A percentile compares a stretch with the other conserved stretches of the same genome.
Conservation (phyloP, 1,140 invertebrate species). For the Pogonomyrmex barbatus region DNA sequence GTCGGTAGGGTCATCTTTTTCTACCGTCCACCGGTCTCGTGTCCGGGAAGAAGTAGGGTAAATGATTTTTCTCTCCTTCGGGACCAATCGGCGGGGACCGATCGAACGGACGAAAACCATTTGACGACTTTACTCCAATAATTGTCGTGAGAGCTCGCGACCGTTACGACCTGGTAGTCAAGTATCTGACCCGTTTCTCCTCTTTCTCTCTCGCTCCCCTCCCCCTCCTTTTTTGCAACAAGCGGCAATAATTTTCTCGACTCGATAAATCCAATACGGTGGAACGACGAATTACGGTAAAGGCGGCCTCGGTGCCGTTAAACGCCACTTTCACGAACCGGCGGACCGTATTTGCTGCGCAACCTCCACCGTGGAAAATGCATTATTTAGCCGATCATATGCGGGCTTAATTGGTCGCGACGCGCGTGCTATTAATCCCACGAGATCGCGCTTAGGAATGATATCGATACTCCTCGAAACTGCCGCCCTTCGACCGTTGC, state of each 20-base stretch:
- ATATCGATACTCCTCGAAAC: slow-evolving; percentile 48
- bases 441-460: slow-evolving; percentile 38
- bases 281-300: slow-evolving; percentile 38
- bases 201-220: background rate
- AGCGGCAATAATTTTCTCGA: slow-evolving; percentile 69
- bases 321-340: slow-evolving; percentile 40
- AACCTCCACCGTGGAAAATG: slow-evolving; percentile 31
- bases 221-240: background rate
- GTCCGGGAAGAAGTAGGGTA: slow-evolving; percentile 69
- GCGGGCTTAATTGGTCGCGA: slow-evolving; percentile 35
- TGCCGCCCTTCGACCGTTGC: slow-evolving; percentile 34
- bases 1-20: slow-evolving; percentile 71
- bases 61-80: slow-evolving; percentile 75
- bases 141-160: slow-evolving; percentile 72
- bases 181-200: slow-evolving; percentile 51
- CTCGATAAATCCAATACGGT: slow-evolving; percentile 67
- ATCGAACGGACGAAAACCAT: slow-evolving; percentile 74
- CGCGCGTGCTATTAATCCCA: slow-evolving; percentile 50
- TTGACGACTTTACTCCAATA: slow-evolving; percentile 77
- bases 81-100: slow-evolving; percentile 54
- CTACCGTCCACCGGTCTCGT: slow-evolving; percentile 62
- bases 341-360: background rate
- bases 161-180: slow-evolving; percentile 68
- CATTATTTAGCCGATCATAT: slow-evolving; percentile 57
- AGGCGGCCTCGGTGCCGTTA: slow-evolving; percentile 32